Conservation (phyloP, 2,888 invertebrate species). For the Drosophila leonis region DNA sequence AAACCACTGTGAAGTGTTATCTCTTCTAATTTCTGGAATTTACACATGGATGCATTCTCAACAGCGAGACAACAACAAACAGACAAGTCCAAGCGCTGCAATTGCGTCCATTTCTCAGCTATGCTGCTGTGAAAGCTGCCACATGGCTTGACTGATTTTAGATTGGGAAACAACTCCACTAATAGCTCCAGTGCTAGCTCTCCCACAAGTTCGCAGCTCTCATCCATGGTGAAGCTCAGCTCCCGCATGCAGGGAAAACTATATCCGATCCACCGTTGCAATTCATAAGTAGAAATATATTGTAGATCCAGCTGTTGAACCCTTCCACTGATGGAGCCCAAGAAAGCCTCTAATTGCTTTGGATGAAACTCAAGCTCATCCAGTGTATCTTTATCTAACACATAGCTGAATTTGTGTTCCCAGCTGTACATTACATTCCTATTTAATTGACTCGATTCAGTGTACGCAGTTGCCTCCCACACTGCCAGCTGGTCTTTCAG, state of each 20-base stretch:
- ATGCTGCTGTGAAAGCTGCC: not conserved
- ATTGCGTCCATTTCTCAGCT: not conserved
- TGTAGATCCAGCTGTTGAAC: conserved; percentile 15
- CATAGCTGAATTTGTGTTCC: conserved; percentile 1
- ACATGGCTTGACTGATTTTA: not conserved
- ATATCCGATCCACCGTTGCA: conserved; percentile 13
- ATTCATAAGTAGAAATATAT: not conserved
- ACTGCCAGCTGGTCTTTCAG: conserved; percentile 30
- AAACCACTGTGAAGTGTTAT: not conserved
- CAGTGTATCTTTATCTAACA: not conserved
- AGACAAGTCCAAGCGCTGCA: conserved; percentile 24
- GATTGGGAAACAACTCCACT: conserved; percentile 14
- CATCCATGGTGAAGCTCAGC: conserved; percentile 16
- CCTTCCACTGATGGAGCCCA: conserved; percentile 17
- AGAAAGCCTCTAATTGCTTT: conserved; percentile 11
- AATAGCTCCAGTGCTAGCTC: conserved; percentile 2
- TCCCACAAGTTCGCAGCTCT: not conserved
- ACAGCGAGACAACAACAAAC: not conserved
- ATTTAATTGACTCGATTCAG: not conserved
- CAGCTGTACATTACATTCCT: conserved; percentile 17
- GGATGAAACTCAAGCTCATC: not conserved
- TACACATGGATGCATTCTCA: not conserved
- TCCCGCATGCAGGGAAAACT: conserved; percentile 11
- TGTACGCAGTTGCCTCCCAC: conserved; percentile 26
- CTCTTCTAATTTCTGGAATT: conserved; percentile 16